Base-by-base conservation (phyloP, 2,113 vertebrate genomes). In the Dryoscopus gambensis region DNA sequence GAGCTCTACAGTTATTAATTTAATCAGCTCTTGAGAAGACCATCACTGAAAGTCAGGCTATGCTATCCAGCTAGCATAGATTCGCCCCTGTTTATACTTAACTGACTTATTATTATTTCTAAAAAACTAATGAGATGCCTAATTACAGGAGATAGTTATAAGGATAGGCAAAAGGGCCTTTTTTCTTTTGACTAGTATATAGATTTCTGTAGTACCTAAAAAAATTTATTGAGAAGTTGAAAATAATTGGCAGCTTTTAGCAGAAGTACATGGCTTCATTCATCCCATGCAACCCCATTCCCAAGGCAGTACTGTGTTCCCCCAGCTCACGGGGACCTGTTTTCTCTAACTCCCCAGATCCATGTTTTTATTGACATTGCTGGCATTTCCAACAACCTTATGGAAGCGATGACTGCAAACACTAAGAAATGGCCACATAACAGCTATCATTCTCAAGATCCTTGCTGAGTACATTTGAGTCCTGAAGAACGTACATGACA, bases 401-500 rank as follows among this genome's bases (percentile, higher is more conserved):
- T 0, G 2, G 18, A 88, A 70, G 20, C 3, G 4, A 62, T 25
- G 6, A 69, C 1, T 28, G 13, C 19, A 49, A 83, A 69, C 19
- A 74, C 9, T 19, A 37, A 30, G 8, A 62, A 59, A 39, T 5
- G 4, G 22, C 33, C 56, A 60, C 6, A 6, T 40, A 50, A 28
- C 19, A 67, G 30, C 46, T 79, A 44, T 1, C 9, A 52, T 44
- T 80, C 18, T 44, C 50, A 65, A 74, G 11, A 87, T 25, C 27
- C n/a, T 42, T 46, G 8, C 15, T 3, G 9, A 37, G 6, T 23
- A 59, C 13, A 44, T 9, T 11, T 53, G 11, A 82, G 46, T 47
- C 42, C 69, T 49, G 18, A 73, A 80, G 24, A 39, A 73, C 0
- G 1, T 2, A 55, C 1, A 2, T 15, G 7, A 30, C 16, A 49